These are phyloP conservation scores for Gerris buenoi DNA, from an alignment of 1,140 invertebrate species.

Conservation along the genomic window DNA sequence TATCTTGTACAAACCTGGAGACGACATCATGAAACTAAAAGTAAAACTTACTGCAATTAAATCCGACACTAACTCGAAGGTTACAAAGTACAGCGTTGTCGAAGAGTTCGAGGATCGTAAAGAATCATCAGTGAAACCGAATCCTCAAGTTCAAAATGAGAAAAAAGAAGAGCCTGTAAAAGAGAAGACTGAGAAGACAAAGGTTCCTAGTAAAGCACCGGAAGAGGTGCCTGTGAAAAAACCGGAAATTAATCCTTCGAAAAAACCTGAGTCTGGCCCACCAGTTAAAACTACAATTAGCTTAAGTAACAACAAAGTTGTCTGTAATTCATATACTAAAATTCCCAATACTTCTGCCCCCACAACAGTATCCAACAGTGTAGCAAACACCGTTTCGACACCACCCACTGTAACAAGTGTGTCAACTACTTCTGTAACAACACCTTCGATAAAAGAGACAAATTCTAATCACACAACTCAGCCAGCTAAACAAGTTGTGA, in stretches of 20 bases:
- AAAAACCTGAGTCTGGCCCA: neutral
- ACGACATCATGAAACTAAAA: slow-evolving; percentile 25
- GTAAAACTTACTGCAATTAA: slow-evolving; percentile 23
- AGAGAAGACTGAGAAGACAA: neutral
- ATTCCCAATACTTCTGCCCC: neutral
- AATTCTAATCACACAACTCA: neutral
- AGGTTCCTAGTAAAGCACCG: neutral
- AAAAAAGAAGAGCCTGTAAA: slow-evolving; percentile 1
- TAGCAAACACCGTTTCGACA: neutral
- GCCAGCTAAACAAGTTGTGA: neutral
- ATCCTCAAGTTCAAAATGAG: neutral
- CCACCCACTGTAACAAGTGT: neutral
- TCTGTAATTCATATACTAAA: neutral
- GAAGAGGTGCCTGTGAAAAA: neutral
- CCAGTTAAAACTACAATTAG: neutral
- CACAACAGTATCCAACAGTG: neutral
- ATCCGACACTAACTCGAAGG: slow-evolving; percentile 10
- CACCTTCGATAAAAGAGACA: neutral
- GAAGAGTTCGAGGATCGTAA: slow-evolving; percentile 10
- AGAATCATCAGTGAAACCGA: neutral
- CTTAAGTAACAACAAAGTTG: neutral
- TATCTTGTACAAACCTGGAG: slow-evolving; percentile 22
- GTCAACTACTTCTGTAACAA: neutral
- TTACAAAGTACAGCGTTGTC: slow-evolving; percentile 9
- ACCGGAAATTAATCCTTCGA: neutral